Base-by-base conservation (phyloP, 1,140 invertebrate species). In the Drosophila watanabei region DNA sequence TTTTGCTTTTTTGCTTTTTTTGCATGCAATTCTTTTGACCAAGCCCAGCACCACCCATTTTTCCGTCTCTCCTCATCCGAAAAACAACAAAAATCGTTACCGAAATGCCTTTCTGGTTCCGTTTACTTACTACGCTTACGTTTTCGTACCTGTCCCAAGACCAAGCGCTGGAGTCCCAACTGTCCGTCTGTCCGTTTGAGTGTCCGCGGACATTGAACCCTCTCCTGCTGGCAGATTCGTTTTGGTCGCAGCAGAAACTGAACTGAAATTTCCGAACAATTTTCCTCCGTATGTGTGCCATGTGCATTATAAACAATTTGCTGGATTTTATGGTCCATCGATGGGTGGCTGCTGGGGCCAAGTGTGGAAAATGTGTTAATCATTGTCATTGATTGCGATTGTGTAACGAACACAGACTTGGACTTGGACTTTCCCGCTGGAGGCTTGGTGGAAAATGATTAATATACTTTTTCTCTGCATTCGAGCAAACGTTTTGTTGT, bases 1-100 rank as follows among this genome's bases (percentile, higher is more conserved):
- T 75, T 10, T 32, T 46, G 7, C 0, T n/a, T 18, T 48, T 76
- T 76, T 37, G 18, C n/a, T n/a, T 39, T 77, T 77, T 78, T 78
- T 60, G 75, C 75, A 79, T 79, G 75, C 75, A 79, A 79, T 79
- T 79, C 64, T 77, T 57, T 79, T 79, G 75, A 56, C 75, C 75
- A 79, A 79, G 65, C 64, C 71, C 69, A 60, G 71, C 54, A 75
- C 71, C 71, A 75, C 71, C 71, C 71, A 73, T 75, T 58, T 58
- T 70, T 43, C 16, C 16, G 48, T 37, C 43, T 58, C 46, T 16
- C 45, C 54, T 58, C 45, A 66, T 71, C 35, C 70, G 70, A 46
- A 48, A 58, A 73, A 73, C 56, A 61, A 72, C 56, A 52, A 72
- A 75, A 75, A 75, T 75, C 71, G 71, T 75, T 75, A 75, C 69